Evolutionary conservation across 2,888 invertebrate species (phyloP).

Genomic region (Sesamia inferens): DNA sequence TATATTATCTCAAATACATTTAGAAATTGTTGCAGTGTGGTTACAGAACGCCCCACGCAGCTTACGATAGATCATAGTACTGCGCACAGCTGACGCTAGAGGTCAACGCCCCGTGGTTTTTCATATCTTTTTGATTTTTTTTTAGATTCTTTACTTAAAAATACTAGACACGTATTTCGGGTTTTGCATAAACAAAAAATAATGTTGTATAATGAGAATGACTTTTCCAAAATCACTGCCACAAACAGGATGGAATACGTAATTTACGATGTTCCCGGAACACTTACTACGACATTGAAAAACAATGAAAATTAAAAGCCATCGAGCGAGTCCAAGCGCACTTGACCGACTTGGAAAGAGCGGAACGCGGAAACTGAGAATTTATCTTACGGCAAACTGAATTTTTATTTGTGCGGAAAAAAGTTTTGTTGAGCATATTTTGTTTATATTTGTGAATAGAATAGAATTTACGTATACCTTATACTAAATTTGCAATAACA

Average conservation of each 20-base stretch:
- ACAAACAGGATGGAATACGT: constrained; percentile 36
- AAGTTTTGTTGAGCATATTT: constrained; percentile 13
- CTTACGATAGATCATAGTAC: no score
- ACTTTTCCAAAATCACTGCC: constrained; percentile 27
- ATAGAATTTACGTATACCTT: not conserved
- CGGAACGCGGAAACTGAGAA: constrained; percentile 63
- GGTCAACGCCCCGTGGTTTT: no score
- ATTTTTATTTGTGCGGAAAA: constrained; percentile 33
- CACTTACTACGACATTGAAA: constrained; percentile 64
- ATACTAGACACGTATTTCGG: no score
- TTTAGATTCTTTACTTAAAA: no score
- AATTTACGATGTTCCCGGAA: constrained; percentile 41
- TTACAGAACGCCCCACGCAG: no score
- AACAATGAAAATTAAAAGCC: constrained; percentile 76
- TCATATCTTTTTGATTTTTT: no score
- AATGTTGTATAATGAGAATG: constrained; percentile 20
- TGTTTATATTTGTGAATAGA: not conserved
- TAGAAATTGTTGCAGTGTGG: no score
- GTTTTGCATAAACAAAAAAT: no score
- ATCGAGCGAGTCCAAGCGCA: constrained; percentile 66
- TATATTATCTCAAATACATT: no score
- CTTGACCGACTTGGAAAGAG: constrained; percentile 73
- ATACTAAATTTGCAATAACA: constrained; percentile 1
- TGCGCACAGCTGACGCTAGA: no score
- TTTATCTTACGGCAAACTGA: constrained; percentile 58